Percentiles rank a stretch among this genome's conserved stretches.
Evolutionary conservation across 2,888 invertebrate genomes (phyloP).

Genomic region (Melieria picta): DNA sequence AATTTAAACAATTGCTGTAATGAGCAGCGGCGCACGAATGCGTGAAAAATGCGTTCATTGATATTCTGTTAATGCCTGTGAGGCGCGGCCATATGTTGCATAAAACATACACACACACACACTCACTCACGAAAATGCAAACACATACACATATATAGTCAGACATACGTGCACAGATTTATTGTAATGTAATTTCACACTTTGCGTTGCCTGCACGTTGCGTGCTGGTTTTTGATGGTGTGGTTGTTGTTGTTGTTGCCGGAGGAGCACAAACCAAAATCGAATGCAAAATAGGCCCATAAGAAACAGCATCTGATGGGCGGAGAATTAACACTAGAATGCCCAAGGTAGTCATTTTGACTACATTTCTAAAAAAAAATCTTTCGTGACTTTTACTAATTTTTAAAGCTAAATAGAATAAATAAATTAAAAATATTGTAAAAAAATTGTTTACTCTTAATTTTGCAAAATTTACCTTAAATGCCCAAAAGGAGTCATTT

Average conservation of each 20-base stretch:
- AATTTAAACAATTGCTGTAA: neutral
- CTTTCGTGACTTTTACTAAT: too few species aligned
- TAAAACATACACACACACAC: conserved; percentile 8
- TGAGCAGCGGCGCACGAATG: neutral
- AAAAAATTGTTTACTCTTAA: too few species aligned
- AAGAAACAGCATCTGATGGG: neutral
- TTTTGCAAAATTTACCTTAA: too few species aligned
- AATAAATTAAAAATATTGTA: too few species aligned
- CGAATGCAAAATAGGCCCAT: neutral
- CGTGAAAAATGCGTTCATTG: neutral
- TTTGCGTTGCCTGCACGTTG: neutral
- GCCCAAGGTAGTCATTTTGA: too few species aligned
- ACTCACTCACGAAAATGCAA: neutral
- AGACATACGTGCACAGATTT: conserved; percentile 1
- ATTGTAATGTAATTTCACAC: conserved; percentile 25
- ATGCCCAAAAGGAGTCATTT: too few species aligned
- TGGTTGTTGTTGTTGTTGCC: neutral
- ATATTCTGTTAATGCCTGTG: conserved; percentile 8
- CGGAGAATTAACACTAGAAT: too few species aligned
- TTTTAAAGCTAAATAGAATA: too few species aligned
- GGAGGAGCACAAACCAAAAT: neutral
- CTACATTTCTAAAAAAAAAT: too few species aligned
- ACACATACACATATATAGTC: neutral
- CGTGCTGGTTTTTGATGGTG: too few species aligned
- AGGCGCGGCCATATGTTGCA: conserved; percentile 4